phyloP scores from a whole-genome alignment of 2,113 vertebrate species.

The Potamarius usumacintae region DNA sequence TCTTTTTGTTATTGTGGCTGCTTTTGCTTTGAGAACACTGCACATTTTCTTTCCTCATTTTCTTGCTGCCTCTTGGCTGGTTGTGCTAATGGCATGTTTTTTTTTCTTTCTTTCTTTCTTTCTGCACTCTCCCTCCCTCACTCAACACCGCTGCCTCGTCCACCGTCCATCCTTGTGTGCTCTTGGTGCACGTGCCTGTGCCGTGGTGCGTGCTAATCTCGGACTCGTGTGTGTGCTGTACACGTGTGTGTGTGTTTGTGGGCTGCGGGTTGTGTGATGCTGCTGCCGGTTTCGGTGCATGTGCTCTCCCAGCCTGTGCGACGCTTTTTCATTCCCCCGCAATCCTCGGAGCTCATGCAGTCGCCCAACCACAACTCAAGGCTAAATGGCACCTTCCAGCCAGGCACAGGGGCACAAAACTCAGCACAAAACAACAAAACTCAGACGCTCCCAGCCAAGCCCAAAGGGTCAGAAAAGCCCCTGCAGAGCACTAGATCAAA shows the following conservation, averaged over 20 bases:
- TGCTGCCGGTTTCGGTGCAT: conserved; percentile 72
- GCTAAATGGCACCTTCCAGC: conserved; percentile 82
- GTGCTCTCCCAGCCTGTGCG: conserved; percentile 84
- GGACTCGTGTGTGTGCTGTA: conserved; percentile 35
- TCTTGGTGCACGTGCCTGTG: conserved; percentile 41
- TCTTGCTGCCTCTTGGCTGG: conserved; percentile 71
- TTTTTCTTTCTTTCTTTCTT: conserved; percentile 62
- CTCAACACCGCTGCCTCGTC: conserved; percentile 59
- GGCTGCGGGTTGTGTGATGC: conserved; percentile 41
- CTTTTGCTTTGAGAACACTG: conserved; percentile 58
- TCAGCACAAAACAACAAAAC: conserved; percentile 89
- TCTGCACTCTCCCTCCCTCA: conserved; percentile 71
- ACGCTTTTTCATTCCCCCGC: conserved; percentile 89
- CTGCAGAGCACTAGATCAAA: conserved; percentile 91
- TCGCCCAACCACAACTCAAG: conserved; percentile 80
- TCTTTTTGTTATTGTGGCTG: conserved; percentile 57
- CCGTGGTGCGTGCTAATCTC: conserved; percentile 37
- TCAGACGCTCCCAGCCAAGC: conserved; percentile 95
- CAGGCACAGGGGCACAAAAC: conserved; percentile 74
- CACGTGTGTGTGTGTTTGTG: conserved; percentile 53
- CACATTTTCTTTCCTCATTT: conserved; percentile 54
- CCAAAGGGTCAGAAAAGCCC: conserved; percentile 86
- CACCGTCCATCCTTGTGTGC: conserved; percentile 46
- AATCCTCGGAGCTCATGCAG: conserved; percentile 82
- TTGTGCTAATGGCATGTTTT: conserved; percentile 78